These are phyloP conservation scores for Vanessa atalanta DNA, from an alignment of 1,140 invertebrate genomes.

Conservation along the genomic window DNA sequence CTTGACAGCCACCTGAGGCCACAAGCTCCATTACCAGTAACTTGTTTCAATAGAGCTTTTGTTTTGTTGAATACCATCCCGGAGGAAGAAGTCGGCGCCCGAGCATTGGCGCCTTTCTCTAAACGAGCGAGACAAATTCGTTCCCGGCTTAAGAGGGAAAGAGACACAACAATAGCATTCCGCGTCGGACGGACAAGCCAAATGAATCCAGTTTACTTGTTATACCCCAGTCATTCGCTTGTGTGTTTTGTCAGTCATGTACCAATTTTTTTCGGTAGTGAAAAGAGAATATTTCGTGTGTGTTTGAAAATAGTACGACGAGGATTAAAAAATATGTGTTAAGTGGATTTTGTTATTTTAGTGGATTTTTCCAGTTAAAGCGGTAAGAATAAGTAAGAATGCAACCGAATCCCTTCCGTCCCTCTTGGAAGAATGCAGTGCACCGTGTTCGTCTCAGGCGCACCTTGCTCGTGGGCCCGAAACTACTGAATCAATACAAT, in stretches of 20 bases:
- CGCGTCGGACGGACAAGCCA: slow-evolving; percentile 63
- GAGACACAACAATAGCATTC: slow-evolving; percentile 71
- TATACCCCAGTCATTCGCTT: slow-evolving; percentile 61
- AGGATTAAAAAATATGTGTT: slow-evolving; percentile 58
- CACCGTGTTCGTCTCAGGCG: slow-evolving; percentile 65
- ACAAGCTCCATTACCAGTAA: slow-evolving; percentile 66
- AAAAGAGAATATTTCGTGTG: slow-evolving; percentile 55
- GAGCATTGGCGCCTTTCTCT: slow-evolving; percentile 76
- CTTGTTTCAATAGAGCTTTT: slow-evolving; percentile 76
- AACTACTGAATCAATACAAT: slow-evolving; percentile 56
- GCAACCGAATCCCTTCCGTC: slow-evolving; percentile 68
- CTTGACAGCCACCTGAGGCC: slow-evolving; percentile 63
- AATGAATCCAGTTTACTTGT: slow-evolving; percentile 76
- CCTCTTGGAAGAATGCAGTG: slow-evolving; percentile 72
- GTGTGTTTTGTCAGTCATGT: slow-evolving; percentile 49
- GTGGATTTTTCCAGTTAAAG: slow-evolving; percentile 43
- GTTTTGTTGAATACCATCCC: slow-evolving; percentile 71
- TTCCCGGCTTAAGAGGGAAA: slow-evolving; percentile 41
- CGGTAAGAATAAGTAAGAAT: slow-evolving; percentile 73
- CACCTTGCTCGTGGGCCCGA: slow-evolving; percentile 67
- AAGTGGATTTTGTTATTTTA: slow-evolving; percentile 43
- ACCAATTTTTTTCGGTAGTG: slow-evolving; percentile 54
- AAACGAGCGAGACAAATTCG: slow-evolving; percentile 51
- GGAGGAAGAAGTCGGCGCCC: slow-evolving; percentile 74
- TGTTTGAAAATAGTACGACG: slow-evolving; percentile 53